These are phyloP conservation scores for Tricholaema leucomelas DNA, from an alignment of 2,113 vertebrate species.

Conservation along the genomic window DNA sequence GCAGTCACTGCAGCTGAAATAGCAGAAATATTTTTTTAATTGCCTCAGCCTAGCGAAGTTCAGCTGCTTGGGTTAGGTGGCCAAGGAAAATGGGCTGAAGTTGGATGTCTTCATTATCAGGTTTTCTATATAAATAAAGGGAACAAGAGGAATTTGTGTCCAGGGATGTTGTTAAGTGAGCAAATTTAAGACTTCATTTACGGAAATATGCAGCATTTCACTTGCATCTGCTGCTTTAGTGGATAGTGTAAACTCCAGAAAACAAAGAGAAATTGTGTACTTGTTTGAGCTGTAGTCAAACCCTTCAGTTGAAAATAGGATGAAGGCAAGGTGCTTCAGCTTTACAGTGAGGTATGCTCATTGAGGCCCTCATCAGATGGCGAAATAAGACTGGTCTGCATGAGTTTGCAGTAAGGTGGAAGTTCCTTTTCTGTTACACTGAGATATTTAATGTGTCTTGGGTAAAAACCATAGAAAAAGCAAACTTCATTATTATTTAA, in stretches of 20 bases:
- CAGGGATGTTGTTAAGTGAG: background rate
- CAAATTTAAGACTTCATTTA: background rate
- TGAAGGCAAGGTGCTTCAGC: background rate
- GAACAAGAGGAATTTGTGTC: background rate
- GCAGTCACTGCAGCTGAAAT: background rate
- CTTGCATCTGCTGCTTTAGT: background rate
- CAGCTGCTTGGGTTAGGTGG: background rate
- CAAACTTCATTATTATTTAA: background rate
- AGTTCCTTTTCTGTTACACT: background rate
- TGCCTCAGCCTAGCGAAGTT: background rate
- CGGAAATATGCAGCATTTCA: background rate
- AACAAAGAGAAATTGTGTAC: background rate
- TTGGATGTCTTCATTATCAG: background rate
- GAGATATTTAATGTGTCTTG: background rate
- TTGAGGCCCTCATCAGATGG: background rate
- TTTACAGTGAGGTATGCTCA: background rate
- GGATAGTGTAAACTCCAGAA: background rate
- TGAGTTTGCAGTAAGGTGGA: background rate
- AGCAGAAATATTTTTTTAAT: background rate
- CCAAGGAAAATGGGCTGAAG: background rate
- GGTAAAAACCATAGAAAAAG: background rate
- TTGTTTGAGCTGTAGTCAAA: background rate
- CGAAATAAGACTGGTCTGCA: background rate
- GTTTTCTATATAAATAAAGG: background rate
- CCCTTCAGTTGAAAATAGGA: background rate